Percentiles rank a stretch among this genome's conserved stretches.
These are phyloP conservation scores for Coptodon rendalli DNA, from an alignment of 2,113 vertebrate species.

Conservation along the genomic window DNA sequence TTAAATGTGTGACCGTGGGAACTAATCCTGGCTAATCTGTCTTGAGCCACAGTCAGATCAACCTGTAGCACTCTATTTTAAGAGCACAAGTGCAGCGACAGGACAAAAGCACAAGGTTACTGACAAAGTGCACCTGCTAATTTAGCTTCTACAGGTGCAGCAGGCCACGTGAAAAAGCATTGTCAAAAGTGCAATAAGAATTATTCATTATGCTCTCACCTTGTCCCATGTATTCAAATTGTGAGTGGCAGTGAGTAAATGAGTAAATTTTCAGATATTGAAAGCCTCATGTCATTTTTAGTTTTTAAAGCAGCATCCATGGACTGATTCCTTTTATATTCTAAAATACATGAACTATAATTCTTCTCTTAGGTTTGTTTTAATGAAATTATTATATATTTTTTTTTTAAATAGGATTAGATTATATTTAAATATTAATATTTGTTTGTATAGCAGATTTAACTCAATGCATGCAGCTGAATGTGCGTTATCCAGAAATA, in stretches of 20 bases:
- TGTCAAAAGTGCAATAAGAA: background rate
- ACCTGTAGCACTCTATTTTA: conserved; percentile 38
- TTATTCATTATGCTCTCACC: background rate
- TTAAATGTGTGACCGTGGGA: conserved; percentile 36
- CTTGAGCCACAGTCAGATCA: conserved; percentile 35
- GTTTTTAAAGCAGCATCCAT: background rate
- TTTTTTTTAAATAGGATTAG: background rate
- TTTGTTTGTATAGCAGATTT: background rate
- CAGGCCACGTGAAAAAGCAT: background rate
- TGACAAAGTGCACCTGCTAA: background rate
- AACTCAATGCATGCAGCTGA: background rate
- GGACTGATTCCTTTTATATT: background rate
- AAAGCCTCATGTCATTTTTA: background rate
- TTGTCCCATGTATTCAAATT: background rate
- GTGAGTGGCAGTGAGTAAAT: background rate
- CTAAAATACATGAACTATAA: background rate
- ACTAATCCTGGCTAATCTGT: conserved; percentile 54
- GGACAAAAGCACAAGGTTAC: background rate
- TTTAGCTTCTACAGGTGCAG: background rate
- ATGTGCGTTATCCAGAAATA: background rate
- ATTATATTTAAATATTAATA: background rate
- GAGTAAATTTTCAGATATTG: background rate
- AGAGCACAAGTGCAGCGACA: background rate
- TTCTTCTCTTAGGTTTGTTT: background rate
- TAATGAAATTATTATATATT: background rate